Evolutionary conservation across 2,888 invertebrate genomes (phyloP), one percentile per base, ranked within the genome.

Genomic region (Drosophila algonquin): DNA sequence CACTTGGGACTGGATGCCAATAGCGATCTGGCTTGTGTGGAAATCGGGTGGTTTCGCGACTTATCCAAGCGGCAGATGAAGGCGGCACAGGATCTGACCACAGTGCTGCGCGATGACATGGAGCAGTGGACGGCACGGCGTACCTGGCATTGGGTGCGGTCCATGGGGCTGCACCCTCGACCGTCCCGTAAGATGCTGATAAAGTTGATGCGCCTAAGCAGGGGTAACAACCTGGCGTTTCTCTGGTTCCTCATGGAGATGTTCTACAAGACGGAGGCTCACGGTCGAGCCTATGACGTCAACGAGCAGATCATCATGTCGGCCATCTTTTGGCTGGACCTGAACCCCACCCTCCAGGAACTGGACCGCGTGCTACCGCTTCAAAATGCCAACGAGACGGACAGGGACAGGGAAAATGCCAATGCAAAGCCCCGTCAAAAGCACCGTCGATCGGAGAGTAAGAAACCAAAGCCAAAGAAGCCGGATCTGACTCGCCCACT

Each of bases 201-300:
- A 18, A 46, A 70, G 3, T 58, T 89, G 3, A 83, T 91, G 68
- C 40, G 54, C 4, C 57, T 91, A 40, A 89, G 91, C 47, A 83
- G 85, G 1, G 90, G 90, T 27, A 92, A 89, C 61, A 92, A 92
- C 61, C 78, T 92, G 24, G 92, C 91, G 4, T 92, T 92, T 62
- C 69, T 92, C 3, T 92, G 92, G 92, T 92, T 91, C 57, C 79
- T 92, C 1, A 88, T 89, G 89, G 91, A 92, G 40, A 47, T 87
- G 63, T 89, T 87, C 63, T 92, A 92, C 55, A 87, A 81, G 46
- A 55, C 77, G 7, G 21, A 51, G 1, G 45, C 55, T 2, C 68
- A 69, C 3, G 62, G 57, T 0, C 35, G 44, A 3, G 18, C 63
- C 1, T 91, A 89, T 56, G 80, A 73, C 8, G 30, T 85, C 2